Percentiles rank a stretch among this genome's conserved stretches.
Conservation (phyloP, 2,113 vertebrate species). For the Oncorhynchus tshawytscha region DNA sequence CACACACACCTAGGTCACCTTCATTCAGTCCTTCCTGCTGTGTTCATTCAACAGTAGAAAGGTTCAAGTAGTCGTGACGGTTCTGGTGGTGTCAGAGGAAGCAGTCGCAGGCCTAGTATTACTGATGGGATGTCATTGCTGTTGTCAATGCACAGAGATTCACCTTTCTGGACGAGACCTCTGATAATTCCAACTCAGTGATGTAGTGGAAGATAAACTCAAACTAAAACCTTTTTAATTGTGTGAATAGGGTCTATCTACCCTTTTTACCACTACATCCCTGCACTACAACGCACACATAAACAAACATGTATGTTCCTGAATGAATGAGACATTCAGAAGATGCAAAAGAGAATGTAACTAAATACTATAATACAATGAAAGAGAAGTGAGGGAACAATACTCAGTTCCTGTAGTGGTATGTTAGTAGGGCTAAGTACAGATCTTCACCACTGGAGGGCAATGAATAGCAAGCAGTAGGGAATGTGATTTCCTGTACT, state of each 20-base stretch:
- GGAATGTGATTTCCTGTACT: neutral
- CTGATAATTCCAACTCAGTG: too few relatives aligned
- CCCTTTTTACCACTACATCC: too few relatives aligned
- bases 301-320: neutral
- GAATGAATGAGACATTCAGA: neutral
- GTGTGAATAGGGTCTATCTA: too few relatives aligned
- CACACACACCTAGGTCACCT: constrained; percentile 10
- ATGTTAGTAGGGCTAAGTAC: neutral
- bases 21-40: neutral
- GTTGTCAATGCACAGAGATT: neutral
- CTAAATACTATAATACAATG: too few relatives aligned
- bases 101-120: neutral
- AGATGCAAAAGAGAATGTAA: neutral
- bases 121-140: neutral
- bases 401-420: too few relatives aligned
- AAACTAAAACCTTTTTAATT: too few relatives aligned
- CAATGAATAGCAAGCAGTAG: constrained; percentile 12
- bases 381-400: too few relatives aligned
- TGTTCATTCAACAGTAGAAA: neutral
- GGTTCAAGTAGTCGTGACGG: neutral
- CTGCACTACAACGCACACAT: too few relatives aligned
- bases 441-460: constrained; percentile 49
- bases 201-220: too few relatives aligned
- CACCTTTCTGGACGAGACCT: neutral
- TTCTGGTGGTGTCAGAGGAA: neutral